phyloP scores from a whole-genome alignment of 2,888 invertebrate species.

The Argynnis bischoffii region DNA sequence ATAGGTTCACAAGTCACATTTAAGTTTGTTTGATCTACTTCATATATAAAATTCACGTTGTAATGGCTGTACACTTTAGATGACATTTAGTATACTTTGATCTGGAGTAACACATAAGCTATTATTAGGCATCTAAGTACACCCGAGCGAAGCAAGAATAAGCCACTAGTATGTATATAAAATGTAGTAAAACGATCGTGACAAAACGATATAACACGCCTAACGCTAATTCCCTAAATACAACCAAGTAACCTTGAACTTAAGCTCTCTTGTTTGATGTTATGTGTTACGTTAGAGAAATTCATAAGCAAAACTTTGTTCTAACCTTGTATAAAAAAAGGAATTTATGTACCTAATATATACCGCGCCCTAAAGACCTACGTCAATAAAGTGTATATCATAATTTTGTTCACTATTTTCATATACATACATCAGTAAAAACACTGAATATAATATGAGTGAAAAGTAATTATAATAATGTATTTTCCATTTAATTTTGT shows the following conservation, averaged over 20 bases:
- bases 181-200: slow-evolving; percentile 7
- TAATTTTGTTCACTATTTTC: background rate
- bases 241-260: slow-evolving; percentile 15
- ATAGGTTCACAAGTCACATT: too few species aligned
- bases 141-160: too few species aligned
- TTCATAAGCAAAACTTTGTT: slow-evolving; percentile 16
- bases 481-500: too few species aligned
- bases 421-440: background rate
- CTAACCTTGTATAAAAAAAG: slow-evolving; percentile 19
- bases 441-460: background rate
- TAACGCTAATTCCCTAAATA: slow-evolving; percentile 13
- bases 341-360: slow-evolving; percentile 8
- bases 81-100: too few species aligned
- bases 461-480: too few species aligned
- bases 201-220: slow-evolving; percentile 19
- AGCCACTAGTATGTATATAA: background rate
- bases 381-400: slow-evolving; percentile 16
- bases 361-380: slow-evolving; percentile 18
- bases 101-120: too few species aligned
- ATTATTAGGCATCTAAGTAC: too few species aligned
- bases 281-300: slow-evolving; percentile 8
- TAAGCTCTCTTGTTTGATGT: background rate
- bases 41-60: too few species aligned
- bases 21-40: too few species aligned
- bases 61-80: too few species aligned